phyloP scores from a whole-genome alignment of 2,888 invertebrate genomes.

The Oasisia sp. region DNA sequence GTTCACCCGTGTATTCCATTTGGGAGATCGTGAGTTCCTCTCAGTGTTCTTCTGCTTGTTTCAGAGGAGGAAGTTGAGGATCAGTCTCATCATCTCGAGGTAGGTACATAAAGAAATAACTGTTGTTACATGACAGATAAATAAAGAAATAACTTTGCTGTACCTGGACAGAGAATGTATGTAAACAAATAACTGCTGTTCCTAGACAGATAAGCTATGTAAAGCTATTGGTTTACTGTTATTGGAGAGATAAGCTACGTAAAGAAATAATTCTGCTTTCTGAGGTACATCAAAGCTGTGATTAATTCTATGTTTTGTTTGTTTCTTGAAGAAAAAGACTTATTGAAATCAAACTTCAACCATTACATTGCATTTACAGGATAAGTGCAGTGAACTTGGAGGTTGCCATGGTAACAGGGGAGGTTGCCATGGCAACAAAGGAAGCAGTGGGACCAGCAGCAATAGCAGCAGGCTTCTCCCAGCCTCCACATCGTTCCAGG shows the following conservation, averaged over 20 bases:
- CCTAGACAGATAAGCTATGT: too few species aligned
- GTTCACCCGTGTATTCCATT: not conserved
- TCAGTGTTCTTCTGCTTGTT: not conserved
- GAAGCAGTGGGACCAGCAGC: not conserved
- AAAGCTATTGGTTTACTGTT: too few species aligned
- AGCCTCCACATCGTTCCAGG: not conserved
- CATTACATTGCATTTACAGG: not conserved
- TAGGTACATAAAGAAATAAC: not conserved
- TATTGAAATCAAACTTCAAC: not conserved
- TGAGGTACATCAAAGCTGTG: too few species aligned
- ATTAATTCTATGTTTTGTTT: too few species aligned
- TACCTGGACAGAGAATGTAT: too few species aligned
- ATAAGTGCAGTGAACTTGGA: not conserved
- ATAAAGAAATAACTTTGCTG: too few species aligned
- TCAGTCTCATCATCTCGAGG: not conserved
- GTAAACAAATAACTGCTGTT: too few species aligned
- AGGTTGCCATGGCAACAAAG: not conserved
- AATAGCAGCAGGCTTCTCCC: not conserved
- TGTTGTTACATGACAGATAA: too few species aligned
- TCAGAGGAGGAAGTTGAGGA: not conserved
- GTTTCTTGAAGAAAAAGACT: too few species aligned
- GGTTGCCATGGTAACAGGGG: constrained; percentile 2
- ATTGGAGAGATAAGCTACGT: too few species aligned
- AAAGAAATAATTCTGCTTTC: too few species aligned
- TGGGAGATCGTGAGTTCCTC: not conserved